Evolutionary conservation across 2,113 vertebrate species (phyloP), one percentile per base, ranked within the genome.

Genomic region (Engystomops pustulosus): DNA sequence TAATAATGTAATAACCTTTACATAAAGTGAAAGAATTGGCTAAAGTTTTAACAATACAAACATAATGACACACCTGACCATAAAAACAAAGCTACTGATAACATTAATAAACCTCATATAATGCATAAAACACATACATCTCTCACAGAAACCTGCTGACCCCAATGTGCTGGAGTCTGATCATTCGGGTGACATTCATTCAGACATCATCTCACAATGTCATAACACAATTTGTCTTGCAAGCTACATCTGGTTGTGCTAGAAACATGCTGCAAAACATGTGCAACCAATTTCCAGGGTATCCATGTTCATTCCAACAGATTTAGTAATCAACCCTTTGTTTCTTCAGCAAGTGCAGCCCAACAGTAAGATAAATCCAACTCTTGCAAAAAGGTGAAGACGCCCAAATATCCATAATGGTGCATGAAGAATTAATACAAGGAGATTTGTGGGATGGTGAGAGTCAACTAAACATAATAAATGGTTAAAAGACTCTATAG

Each of bases 201-300:
- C 65, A 81, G 65, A 51, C 30, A 81, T 27, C 34, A 55, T 81
- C n/a, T 71, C 30, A 51, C 36, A 58, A 25, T 72, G 69, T 82
- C 80, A 82, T 72, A 74, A 60, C 47, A 55, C 49, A 72, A 74
- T 82, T 41, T 60, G 80, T 60, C 68, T 82, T 53, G 45, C 7
- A 12, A 12, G 44, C 71, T 47, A 67, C 71, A 84, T 84, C 72
- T 77, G 58, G 32, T 25, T 77, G 41, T 38, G 25, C 44, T 77
- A 62, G 58, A 38, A 51, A 49, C 70, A 67, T 51, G 81, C 44
- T 51, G 58, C 27, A 75, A 49, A 84, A 77, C 81, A 84, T 53
- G 82, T 78, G 82, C 58, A 84, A 78, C 8, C 45, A 77, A 84
- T 84, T 78, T 84, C 49, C 58, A 34, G 14, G 60, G 44, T 14